Evolutionary conservation across 2,888 invertebrate genomes (phyloP), one percentile per base, ranked within the genome.

Genomic region (Hemaris fuciformis): DNA sequence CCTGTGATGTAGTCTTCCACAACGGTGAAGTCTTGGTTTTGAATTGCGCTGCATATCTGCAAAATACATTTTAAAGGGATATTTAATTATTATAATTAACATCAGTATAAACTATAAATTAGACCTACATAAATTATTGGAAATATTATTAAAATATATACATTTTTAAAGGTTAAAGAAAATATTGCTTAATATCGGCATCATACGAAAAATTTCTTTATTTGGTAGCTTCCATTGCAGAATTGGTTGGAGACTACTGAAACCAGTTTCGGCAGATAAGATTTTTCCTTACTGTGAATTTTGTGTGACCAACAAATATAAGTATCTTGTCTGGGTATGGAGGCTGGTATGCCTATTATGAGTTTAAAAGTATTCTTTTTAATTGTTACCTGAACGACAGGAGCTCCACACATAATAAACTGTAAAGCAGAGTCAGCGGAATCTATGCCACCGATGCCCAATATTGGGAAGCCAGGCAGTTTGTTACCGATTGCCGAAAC

Each of bases 11-110:
- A 99, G 87, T 99, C 99, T 8, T 99, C 97, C 56, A 99, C 96
- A 0, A 99, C 91, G 0, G 99, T 99, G 80, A 99, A 99, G 88
- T 99, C 99, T 91, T 99, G 99, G 89, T 99, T 99, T 87, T 99
- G 99, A 20, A 99, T 95, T 0, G 99, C 98, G 75, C 99, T 99
- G 88, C 99, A 98, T 62, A 99, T 94, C 96, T 97, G 75, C 0
- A 64, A 46, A 34, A 43, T n/a, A n/a, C n/a, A n/a, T n/a, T n/a
- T n/a, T n/a, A n/a, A n/a, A n/a, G n/a, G n/a, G n/a, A n/a, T 13
- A 20, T 45, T 20, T 7, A 20, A 15, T 18, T 5, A 15, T 18
- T 5, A n/a, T n/a, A 43, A 15, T 43, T 43, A 3, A n/a, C 43
- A 2, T 13, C 8, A 2, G 6, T 20, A 2, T 18, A 8, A 10